Base-by-base conservation (phyloP, 2,797 vertebrate species). In the Carapus acus region DNA sequence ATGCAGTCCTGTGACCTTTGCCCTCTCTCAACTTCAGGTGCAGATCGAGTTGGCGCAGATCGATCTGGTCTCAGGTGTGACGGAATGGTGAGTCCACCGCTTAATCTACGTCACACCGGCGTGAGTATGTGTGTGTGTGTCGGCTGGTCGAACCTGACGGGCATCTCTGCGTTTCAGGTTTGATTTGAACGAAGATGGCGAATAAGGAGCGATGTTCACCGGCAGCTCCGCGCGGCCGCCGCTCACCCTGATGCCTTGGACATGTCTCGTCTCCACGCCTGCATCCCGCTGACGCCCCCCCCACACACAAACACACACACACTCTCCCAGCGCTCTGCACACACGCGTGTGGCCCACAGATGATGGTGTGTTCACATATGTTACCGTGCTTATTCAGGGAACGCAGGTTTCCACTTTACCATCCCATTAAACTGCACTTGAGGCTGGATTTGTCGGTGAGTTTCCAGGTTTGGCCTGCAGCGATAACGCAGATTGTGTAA, bases 81-180 rank as follows among this genome's bases (percentile, higher is more conserved):
- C 89, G 69, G 86, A 90, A 56, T 97, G 94, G 93, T 96, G 71
- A 90, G 92, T 82, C 18, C n/a, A n/a, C 15, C n/a, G 19, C 16
- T 40, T 27, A 9, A 27, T 27, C 24, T 27, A 4, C 9, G 24
- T 27, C 24, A n/a, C n/a, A n/a, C n/a, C n/a, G n/a, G n/a, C n/a
- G n/a, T n/a, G n/a, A n/a, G n/a, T n/a, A n/a, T n/a, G n/a, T n/a
- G n/a, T n/a, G n/a, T n/a, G n/a, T n/a, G n/a, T n/a, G n/a, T n/a
- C n/a, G 21, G 27, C 43, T 23, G 4, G 7, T 17, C 13, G 9
- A 27, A 27, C 4, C 24, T 4, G 9, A 27, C 49, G 2, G 62
- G 4, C n/a, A 19, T 54, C 13, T 71, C 4, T 69, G 21, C 44
- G 11, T 73, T 74, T 41, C 73, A 95, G 93, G 92, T 92, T 91